phyloP scores from a whole-genome alignment of 2,797 vertebrate species.

The Lagodon rhomboides region DNA sequence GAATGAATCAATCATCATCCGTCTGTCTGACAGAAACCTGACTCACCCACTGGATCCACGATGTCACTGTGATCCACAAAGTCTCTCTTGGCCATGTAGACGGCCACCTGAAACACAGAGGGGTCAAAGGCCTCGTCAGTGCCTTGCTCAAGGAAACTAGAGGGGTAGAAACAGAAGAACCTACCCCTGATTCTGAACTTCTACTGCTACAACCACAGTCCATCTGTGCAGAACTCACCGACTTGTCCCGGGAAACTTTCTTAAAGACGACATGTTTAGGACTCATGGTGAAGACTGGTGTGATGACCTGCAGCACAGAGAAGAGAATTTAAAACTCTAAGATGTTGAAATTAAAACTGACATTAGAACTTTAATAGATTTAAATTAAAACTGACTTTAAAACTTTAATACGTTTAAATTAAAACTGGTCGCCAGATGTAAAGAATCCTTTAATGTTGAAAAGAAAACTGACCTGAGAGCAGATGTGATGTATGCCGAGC shows the following conservation, averaged over 20 bases:
- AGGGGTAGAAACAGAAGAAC: no score
- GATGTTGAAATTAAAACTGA: no score
- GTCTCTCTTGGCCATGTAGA: slow-evolving; percentile 93
- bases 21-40: no score
- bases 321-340: no score
- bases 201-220: no score
- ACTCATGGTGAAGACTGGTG: slow-evolving; percentile 74
- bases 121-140: not conserved
- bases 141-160: not conserved
- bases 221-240: slow-evolving; percentile 84
- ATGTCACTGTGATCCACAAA: slow-evolving; percentile 89
- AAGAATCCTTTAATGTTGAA: no score
- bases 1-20: no score
- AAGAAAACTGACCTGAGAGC: slow-evolving; percentile 60
- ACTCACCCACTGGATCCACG: slow-evolving; percentile 94
- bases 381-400: no score
- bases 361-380: no score
- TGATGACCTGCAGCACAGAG: slow-evolving; percentile 26
- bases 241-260: slow-evolving; percentile 92
- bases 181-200: no score
- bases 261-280: slow-evolving; percentile 89
- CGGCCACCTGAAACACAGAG: slow-evolving; percentile 85
- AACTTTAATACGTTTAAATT: no score
- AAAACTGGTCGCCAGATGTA: no score
- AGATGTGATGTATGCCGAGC: not conserved